Evolutionary conservation across 2,797 vertebrate species (phyloP).

Genomic region (Eurystomus glaucurus): DNA sequence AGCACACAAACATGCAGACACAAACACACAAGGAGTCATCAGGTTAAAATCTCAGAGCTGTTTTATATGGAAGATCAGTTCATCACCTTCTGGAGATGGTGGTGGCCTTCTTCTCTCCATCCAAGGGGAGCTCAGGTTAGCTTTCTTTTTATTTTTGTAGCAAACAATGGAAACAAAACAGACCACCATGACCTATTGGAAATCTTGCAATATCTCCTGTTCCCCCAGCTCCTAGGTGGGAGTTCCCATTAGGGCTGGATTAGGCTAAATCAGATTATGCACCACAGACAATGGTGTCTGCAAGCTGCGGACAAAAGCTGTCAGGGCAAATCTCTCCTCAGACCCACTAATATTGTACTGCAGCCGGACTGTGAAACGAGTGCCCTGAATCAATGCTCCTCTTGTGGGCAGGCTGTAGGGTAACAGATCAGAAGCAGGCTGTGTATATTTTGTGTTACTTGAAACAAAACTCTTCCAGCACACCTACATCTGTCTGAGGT

Average conservation of each 20-base stretch:
- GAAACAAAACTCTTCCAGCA: neutral
- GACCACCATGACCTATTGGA: conserved; percentile 29
- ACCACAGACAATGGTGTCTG: conserved; percentile 22
- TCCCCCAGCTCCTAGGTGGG: conserved; percentile 22
- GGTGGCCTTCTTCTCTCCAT: neutral
- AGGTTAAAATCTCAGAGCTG: neutral
- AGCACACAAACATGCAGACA: neutral
- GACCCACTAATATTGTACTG: neutral
- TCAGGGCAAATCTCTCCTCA: conserved; percentile 48
- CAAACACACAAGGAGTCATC: neutral
- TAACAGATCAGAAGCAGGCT: neutral
- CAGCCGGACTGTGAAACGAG: neutral
- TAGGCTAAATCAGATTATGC: conserved; percentile 67
- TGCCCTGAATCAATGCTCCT: neutral
- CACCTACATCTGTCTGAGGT: neutral
- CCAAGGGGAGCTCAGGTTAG: neutral
- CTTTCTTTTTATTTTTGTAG: neutral
- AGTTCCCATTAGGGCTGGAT: conserved; percentile 46
- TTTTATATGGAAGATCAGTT: neutral
- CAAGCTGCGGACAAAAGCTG: conserved; percentile 1
- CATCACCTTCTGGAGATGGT: neutral
- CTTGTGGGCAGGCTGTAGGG: neutral
- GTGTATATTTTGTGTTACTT: neutral
- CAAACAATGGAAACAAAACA: conserved; percentile 33
- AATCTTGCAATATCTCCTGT: conserved; percentile 10